Evolutionary conservation across 1,140 invertebrate species (phyloP).

Genomic region (Oryzaephilus surinamensis): DNA sequence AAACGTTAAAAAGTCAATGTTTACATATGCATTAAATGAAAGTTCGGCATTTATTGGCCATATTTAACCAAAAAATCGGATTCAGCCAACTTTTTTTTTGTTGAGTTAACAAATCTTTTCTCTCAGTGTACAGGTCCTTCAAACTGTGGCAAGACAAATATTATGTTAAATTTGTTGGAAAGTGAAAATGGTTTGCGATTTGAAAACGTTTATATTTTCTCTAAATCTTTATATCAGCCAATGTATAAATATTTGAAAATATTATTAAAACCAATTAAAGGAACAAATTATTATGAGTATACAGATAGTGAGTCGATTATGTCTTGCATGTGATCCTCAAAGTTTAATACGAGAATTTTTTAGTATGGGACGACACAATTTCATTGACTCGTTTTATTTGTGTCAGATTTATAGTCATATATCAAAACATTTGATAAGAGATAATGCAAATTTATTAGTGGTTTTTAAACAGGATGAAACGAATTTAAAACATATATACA

Average conservation of each 20-base stretch:
- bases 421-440: constrained; percentile 34
- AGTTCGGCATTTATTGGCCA: no score
- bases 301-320: constrained; percentile 27
- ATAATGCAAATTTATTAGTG: constrained; percentile 36
- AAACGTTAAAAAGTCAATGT: no score
- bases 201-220: constrained; percentile 21
- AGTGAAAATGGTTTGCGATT: constrained; percentile 18
- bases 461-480: constrained; percentile 35
- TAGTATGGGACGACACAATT: constrained; percentile 31
- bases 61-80: no score
- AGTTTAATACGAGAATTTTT: constrained; percentile 32
- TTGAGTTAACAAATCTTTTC: no score
- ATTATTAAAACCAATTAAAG: constrained; percentile 15
- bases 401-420: constrained; percentile 17
- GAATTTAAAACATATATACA: constrained; percentile 35
- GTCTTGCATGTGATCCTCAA: no score
- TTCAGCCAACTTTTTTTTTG: no score
- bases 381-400: constrained; percentile 33
- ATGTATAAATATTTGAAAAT: constrained; percentile 19
- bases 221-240: constrained; percentile 20
- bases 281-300: constrained; percentile 26
- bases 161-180: constrained; percentile 11
- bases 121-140: constrained; percentile 16
- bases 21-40: no score
- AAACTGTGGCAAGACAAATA: constrained; percentile 19